Evolutionary conservation across 1,140 invertebrate genomes (phyloP).

Genomic region (Diabrotica virgifera): DNA sequence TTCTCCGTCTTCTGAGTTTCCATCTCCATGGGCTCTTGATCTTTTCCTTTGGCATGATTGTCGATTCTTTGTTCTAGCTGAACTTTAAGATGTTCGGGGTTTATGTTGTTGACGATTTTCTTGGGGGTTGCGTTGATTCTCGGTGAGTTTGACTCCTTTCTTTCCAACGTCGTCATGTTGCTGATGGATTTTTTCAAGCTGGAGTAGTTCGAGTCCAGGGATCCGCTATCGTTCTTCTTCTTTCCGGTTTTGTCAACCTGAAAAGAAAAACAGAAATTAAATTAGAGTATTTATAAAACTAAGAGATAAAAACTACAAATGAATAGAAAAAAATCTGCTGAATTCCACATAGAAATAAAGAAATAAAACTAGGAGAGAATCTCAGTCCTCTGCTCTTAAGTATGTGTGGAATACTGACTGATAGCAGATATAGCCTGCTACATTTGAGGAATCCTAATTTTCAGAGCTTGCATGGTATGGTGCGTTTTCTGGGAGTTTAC

Average conservation of each 20-base stretch:
- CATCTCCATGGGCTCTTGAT: constrained; percentile 45
- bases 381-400: no score
- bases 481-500: no score
- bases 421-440: no score
- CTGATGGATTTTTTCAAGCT: constrained; percentile 49
- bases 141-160: constrained; percentile 40
- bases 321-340: no score
- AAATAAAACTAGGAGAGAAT: no score
- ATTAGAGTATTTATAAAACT: no score
- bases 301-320: no score
- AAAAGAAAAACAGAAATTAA: constrained; percentile 12
- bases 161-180: constrained; percentile 41
- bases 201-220: constrained; percentile 49
- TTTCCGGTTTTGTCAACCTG: constrained; percentile 50
- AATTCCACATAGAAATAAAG: no score
- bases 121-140: constrained; percentile 21
- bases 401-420: no score
- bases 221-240: constrained; percentile 47
- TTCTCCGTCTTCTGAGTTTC: constrained; percentile 53
- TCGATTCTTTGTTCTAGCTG: constrained; percentile 51
- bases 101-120: constrained; percentile 27
- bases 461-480: no score
- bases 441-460: no score
- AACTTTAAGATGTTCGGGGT: constrained; percentile 45
- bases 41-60: constrained; percentile 44